Evolutionary conservation across 2,113 vertebrate genomes (phyloP).

Genomic region (Laticauda laticaudata): DNA sequence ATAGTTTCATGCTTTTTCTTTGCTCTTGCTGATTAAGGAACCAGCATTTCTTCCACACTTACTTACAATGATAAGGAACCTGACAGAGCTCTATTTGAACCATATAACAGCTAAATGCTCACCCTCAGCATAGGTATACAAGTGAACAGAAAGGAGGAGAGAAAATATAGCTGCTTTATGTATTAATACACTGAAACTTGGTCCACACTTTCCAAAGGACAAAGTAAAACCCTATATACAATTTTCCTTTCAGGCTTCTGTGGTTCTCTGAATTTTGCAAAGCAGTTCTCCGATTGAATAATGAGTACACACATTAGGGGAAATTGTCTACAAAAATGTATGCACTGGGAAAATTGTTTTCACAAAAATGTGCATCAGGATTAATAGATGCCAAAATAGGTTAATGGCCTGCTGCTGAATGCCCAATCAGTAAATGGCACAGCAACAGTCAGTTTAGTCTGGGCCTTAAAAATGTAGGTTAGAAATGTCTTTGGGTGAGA

Average conservation of each 20-base stretch:
- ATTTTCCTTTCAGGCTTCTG: background rate
- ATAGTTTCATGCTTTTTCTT: background rate
- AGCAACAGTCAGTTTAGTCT: background rate
- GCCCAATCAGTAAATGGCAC: background rate
- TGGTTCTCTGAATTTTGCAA: background rate
- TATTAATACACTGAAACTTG: background rate
- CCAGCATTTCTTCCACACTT: background rate
- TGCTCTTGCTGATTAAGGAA: background rate
- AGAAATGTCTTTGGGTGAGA: background rate
- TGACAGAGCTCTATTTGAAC: background rate
- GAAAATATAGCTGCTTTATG: background rate
- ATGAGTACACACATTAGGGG: background rate
- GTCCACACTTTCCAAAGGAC: background rate
- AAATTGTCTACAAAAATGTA: background rate
- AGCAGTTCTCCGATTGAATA: background rate
- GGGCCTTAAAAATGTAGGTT: background rate
- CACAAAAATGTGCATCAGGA: background rate
- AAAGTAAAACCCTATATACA: background rate
- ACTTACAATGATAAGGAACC: background rate
- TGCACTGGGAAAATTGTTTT: background rate
- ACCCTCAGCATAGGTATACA: background rate
- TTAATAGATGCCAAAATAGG: background rate
- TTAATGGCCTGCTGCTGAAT: background rate
- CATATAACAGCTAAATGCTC: background rate
- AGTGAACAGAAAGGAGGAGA: background rate